Percentiles rank a stretch among this genome's conserved stretches.
These are phyloP conservation scores for Acanthosoma haemorrhoidale DNA, from an alignment of 2,888 invertebrate species.

Conservation along the genomic window DNA sequence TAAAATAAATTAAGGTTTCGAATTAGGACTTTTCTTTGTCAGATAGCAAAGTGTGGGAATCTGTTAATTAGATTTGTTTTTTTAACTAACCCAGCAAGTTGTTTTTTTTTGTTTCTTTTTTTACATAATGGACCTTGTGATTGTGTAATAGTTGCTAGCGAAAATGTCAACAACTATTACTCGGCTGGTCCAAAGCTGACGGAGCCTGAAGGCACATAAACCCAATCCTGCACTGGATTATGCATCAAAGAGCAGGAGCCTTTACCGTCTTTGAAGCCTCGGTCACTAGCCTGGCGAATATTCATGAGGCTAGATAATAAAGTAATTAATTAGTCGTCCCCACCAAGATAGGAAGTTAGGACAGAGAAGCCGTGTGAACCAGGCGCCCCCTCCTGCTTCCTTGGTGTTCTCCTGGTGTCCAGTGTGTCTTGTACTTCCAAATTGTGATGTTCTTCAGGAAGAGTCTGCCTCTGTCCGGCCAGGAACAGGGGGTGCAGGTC, in stretches of 20 bases:
- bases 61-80: too few relatives aligned
- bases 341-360: neutral
- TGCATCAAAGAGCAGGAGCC: neutral
- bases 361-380: slow-evolving; percentile 4
- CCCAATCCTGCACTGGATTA: neutral
- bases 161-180: too few relatives aligned
- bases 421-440: neutral
- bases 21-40: too few relatives aligned
- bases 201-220: neutral
- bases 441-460: slow-evolving; percentile 37
- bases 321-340: neutral
- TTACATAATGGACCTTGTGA: too few relatives aligned
- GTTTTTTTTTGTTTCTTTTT: too few relatives aligned
- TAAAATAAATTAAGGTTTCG: too few relatives aligned
- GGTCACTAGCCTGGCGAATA: too few relatives aligned
- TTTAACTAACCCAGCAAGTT: too few relatives aligned
- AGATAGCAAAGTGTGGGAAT: too few relatives aligned
- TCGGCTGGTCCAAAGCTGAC: neutral
- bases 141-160: too few relatives aligned
- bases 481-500: slow-evolving; percentile 3
- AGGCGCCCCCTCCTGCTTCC: neutral
- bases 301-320: neutral
- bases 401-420: neutral
- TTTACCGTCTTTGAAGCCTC: neutral
- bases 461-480: slow-evolving; percentile 29